These are phyloP conservation scores for Neoaliturus tenellus DNA, from an alignment of 2,888 invertebrate genomes.

Conservation along the genomic window DNA sequence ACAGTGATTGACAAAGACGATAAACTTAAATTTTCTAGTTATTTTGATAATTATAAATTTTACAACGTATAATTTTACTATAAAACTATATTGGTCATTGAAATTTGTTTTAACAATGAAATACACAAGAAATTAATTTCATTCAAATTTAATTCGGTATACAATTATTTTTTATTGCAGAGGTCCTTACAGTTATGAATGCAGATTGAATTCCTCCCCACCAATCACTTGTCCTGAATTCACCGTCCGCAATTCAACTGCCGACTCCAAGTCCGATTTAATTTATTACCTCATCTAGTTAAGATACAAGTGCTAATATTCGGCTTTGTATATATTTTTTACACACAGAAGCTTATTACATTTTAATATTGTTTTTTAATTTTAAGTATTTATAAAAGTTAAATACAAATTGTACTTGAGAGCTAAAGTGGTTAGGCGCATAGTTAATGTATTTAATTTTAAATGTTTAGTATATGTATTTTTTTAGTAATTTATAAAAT, in stretches of 20 bases:
- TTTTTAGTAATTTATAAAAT: slow-evolving; percentile 50
- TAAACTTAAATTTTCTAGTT: too few species aligned
- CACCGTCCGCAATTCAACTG: slow-evolving; percentile 5
- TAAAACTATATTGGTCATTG: too few species aligned
- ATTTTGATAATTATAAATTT: too few species aligned
- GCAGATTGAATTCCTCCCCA: too few species aligned
- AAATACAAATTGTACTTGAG: slow-evolving; percentile 27
- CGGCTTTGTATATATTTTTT: slow-evolving; percentile 50
- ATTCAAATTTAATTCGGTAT: too few species aligned
- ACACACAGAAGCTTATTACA: slow-evolving; percentile 26
- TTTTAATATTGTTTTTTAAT: slow-evolving; percentile 53
- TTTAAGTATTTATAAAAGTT: slow-evolving; percentile 45
- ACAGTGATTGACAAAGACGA: too few species aligned
- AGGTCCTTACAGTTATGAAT: too few species aligned
- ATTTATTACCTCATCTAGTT: slow-evolving; percentile 51
- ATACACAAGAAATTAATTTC: too few species aligned
- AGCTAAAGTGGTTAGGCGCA: neutral
- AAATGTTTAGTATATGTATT: slow-evolving; percentile 45
- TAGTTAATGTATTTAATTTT: slow-evolving; percentile 32
- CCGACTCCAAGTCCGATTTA: neutral
- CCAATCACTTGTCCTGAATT: neutral
- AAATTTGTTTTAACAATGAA: too few species aligned
- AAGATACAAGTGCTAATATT: slow-evolving; percentile 45
- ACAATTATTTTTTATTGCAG: too few species aligned
- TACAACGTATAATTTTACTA: too few species aligned